Conservation (phyloP, 2,113 vertebrate species). For the Melanerpes formicivorus region DNA sequence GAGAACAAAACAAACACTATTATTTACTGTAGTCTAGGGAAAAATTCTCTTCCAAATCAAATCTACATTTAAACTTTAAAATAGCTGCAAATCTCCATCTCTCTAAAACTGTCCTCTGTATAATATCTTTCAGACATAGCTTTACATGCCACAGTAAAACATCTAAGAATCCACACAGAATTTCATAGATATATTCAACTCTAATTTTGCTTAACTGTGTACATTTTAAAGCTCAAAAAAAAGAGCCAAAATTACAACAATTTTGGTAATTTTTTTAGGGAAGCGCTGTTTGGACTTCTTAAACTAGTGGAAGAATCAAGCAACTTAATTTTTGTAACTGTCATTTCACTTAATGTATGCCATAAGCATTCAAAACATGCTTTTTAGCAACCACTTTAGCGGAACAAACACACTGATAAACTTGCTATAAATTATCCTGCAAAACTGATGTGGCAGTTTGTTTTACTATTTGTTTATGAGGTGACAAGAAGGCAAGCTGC, state of each 20-base stretch:
- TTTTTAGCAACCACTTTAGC: constrained; percentile 24
- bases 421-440: constrained; percentile 24
- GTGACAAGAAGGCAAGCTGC: constrained; percentile 36
- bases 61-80: background rate
- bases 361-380: background rate
- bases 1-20: background rate
- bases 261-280: background rate
- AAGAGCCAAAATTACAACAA: background rate
- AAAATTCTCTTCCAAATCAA: background rate
- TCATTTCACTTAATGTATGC: constrained; percentile 18
- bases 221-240: background rate
- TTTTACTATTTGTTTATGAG: constrained; percentile 27
- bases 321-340: background rate
- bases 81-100: background rate
- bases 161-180: background rate
- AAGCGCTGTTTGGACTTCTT: background rate
- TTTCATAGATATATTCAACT: background rate
- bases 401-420: constrained; percentile 14
- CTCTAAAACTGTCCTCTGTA: background rate
- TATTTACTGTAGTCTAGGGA: background rate
- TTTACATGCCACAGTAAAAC: background rate
- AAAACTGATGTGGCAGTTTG: constrained; percentile 18
- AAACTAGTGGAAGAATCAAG: background rate
- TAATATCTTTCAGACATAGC: background rate
- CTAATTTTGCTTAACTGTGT: background rate